These are phyloP conservation scores for Chaetura pelagica DNA, from an alignment of 2,113 vertebrate species.

Conservation along the genomic window DNA sequence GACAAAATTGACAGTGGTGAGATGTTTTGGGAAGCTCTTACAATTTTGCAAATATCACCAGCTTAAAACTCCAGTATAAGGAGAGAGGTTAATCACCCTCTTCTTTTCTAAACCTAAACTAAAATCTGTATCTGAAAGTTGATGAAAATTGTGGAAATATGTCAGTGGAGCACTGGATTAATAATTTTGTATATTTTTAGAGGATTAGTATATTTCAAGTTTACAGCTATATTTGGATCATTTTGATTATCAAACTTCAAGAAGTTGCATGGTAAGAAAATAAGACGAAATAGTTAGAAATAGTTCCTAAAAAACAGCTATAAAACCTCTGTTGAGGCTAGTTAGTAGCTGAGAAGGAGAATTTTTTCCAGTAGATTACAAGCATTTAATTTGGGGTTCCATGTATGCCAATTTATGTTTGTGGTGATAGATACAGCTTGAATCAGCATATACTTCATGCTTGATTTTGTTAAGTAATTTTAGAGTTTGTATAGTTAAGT, in stretches of 20 bases:
- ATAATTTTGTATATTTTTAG: background rate
- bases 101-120: background rate
- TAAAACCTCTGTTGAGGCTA: background rate
- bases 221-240: background rate
- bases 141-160: background rate
- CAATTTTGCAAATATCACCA: background rate
- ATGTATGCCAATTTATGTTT: background rate
- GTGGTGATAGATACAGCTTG: background rate
- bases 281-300: background rate
- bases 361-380: background rate
- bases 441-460: background rate
- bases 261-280: background rate
- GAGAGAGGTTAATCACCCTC: background rate
- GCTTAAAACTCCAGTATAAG: background rate
- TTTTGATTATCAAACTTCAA: background rate
- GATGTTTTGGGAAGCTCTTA: background rate
- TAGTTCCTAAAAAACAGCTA: background rate
- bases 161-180: background rate
- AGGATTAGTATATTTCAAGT: background rate
- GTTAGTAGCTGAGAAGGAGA: background rate
- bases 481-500: background rate
- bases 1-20: background rate
- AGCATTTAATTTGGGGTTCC: background rate
- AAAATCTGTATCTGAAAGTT: background rate
- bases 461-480: background rate